Conservation (phyloP, 1,140 invertebrate species). For the Rhizoglyphus robini region DNA sequence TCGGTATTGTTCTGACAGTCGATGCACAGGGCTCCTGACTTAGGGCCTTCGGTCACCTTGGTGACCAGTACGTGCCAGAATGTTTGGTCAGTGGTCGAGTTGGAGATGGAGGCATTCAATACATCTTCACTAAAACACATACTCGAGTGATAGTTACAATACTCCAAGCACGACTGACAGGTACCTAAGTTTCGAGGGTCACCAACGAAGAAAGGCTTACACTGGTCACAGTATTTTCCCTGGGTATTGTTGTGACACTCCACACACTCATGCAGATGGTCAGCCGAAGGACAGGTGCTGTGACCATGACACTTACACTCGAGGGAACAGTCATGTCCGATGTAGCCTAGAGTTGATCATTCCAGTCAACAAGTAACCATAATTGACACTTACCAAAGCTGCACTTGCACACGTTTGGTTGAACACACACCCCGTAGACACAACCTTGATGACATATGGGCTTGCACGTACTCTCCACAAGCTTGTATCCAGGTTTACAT, state of each 20-base stretch:
- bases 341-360: conserved; percentile 41
- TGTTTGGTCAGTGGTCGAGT: conserved; percentile 13
- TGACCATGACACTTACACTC: conserved; percentile 90
- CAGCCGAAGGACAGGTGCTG: conserved; percentile 70
- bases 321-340: conserved; percentile 80
- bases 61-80: background rate
- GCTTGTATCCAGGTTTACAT: conserved; percentile 64
- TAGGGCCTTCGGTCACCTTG: conserved; percentile 24
- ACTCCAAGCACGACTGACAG: conserved; percentile 71
- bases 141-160: conserved; percentile 74
- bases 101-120: conserved; percentile 13
- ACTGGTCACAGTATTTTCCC: conserved; percentile 64
- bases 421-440: conserved; percentile 65
- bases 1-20: conserved; percentile 69
- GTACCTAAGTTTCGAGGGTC: conserved; percentile 58
- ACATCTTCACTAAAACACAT: conserved; percentile 50
- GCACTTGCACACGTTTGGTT: conserved; percentile 71
- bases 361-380: background rate
- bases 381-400: conserved; percentile 55
- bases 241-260: conserved; percentile 81
- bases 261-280: conserved; percentile 62
- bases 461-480: conserved; percentile 43
- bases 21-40: conserved; percentile 57
- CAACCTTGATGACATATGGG: conserved; percentile 79
- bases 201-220: conserved; percentile 73